Evolutionary conservation across 2,113 vertebrate genomes (phyloP).

Genomic region (Rhinopithecus roxellana): DNA sequence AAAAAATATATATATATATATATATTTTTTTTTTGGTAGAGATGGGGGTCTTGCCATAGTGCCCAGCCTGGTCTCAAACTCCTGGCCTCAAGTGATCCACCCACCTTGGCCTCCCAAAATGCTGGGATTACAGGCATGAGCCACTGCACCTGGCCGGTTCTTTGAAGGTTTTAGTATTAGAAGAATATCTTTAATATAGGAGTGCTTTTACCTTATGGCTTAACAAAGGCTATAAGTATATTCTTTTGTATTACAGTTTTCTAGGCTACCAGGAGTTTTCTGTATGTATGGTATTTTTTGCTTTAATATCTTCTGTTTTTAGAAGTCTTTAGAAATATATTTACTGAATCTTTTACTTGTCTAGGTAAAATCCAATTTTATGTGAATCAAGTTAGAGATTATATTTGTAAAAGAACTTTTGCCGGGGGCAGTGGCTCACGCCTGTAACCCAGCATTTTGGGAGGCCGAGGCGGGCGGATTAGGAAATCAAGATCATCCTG

Average conservation of each 20-base stretch:
- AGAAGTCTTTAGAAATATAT: background rate
- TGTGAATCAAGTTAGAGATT: slow-evolving; percentile 41
- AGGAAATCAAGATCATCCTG: too few species aligned
- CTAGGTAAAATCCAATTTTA: slow-evolving; percentile 44
- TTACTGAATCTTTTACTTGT: slow-evolving; percentile 28
- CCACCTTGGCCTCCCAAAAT: too few species aligned
- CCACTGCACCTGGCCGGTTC: background rate
- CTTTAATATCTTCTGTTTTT: background rate
- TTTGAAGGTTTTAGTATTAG: background rate
- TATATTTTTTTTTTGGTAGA: too few species aligned
- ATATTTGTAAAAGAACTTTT: slow-evolving; percentile 19
- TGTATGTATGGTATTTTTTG: background rate
- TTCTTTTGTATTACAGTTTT: background rate
- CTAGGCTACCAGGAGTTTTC: background rate
- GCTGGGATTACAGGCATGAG: too few species aligned
- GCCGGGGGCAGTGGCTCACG: too few species aligned
- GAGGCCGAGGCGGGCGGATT: too few species aligned
- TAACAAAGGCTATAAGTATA: background rate
- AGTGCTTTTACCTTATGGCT: background rate
- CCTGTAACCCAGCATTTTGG: too few species aligned
- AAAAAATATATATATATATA: too few species aligned
- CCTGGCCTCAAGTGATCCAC: too few species aligned
- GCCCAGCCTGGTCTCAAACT: too few species aligned
- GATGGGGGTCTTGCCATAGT: too few species aligned
- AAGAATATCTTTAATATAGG: slow-evolving; percentile 1